Evolutionary conservation across 1,140 invertebrate genomes (phyloP), one percentile per base, ranked within the genome.

Genomic region (Psix sp.): DNA sequence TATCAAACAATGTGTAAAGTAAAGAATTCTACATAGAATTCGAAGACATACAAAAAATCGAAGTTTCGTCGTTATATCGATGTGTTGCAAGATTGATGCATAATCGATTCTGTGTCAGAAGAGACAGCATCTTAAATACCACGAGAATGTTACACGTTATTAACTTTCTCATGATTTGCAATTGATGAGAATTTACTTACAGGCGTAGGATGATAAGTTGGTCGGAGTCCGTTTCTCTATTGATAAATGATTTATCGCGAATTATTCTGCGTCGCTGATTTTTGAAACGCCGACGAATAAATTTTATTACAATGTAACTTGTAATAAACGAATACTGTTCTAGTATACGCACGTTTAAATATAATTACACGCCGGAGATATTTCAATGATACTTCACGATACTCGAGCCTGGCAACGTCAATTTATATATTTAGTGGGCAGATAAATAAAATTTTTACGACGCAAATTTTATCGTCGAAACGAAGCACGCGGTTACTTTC

Each of bases 151-250:
- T 43, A 26, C 17, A 39, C 54, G 52, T 59, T 68, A 59, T 68
- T 68, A 68, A 68, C 54, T 68, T 68, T 68, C 65, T 59, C 65
- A 59, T 68, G 65, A 68, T 68, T 67, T 57, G 63, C 63, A 57
- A 67, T 67, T 67, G 63, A 67, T 67, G 63, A 43, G 65, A 68
- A 68, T 68, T 68, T 59, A 68, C 65, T 68, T 18, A 14, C 54
- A 45, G 46, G 52, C 65, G 65, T 68, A 54, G 65, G 65, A 60
- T 52, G 65, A 67, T 67, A 68, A 60, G 63, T 67, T 67, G 52
- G 63, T 29, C 45, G 38, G 43, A 40, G 54, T 59, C 46, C 46
- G 52, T 51, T 59, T 68, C 65, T 62, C 54, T 70, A 70, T 70
- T 70, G 66, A 70, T 70, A 62, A 60, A 56, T 70, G 66, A 70